Conservation (phyloP, 2,888 invertebrate genomes). For the Drosophila macrothrix region DNA sequence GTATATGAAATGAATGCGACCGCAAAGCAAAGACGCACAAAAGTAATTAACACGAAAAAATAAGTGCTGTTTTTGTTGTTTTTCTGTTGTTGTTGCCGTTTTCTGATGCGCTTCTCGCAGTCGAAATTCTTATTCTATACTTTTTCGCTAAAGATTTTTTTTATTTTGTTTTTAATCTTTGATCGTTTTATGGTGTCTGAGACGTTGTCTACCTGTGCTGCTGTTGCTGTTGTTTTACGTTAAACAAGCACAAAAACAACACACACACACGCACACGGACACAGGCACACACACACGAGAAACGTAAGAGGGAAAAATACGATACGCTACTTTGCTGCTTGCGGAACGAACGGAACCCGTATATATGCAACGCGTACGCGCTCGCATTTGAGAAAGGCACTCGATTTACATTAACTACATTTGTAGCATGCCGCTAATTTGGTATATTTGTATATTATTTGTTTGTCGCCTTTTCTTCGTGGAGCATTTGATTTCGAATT, state of each 20-base stretch:
- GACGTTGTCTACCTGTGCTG: conserved; percentile 68
- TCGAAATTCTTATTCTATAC: conserved; percentile 53
- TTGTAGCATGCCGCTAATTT: conserved; percentile 39
- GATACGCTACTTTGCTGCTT: conserved; percentile 45
- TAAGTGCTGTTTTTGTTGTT: conserved; percentile 45
- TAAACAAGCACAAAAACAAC: conserved; percentile 72
- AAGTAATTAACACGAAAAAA: conserved; percentile 69
- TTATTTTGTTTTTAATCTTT: conserved; percentile 60
- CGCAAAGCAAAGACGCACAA: conserved; percentile 72
- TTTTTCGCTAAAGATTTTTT: conserved; percentile 36
- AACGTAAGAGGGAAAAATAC: conserved; percentile 71
- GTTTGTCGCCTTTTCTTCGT: conserved; percentile 28
- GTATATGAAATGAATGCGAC: conserved; percentile 71
- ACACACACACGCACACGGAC: conserved; percentile 48
- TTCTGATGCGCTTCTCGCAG: conserved; percentile 52
- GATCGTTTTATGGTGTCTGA: conserved; percentile 57
- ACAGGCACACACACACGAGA: conserved; percentile 47
- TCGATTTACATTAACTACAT: conserved; percentile 45
- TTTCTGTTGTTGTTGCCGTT: conserved; percentile 14
- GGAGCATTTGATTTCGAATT: conserved; percentile 37
- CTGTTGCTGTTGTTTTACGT: conserved; percentile 60
- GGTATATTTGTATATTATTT: conserved; percentile 18
- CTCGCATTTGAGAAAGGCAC: conserved; percentile 66
- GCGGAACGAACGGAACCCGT: conserved; percentile 75
- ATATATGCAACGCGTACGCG: conserved; percentile 71